Base-by-base conservation (phyloP, 2,797 vertebrate genomes). In the Etheostoma perlongum region DNA sequence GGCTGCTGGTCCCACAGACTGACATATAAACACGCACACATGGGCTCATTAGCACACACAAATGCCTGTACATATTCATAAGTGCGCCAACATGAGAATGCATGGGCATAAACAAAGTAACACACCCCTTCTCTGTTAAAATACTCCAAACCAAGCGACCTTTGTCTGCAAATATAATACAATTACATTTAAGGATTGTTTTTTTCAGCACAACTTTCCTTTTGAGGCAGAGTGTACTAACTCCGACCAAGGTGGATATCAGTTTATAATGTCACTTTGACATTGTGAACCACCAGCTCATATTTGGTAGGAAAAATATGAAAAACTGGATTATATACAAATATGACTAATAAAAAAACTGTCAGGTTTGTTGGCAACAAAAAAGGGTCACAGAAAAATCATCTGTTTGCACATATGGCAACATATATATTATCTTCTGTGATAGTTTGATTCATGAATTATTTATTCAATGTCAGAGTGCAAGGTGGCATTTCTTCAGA, bases 41-140 rank as follows among this genome's bases (percentile, higher is more conserved):
- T 30, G 54, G 33, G 64, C 81, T 90, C 77, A 90, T 91, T 91
- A 86, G 81, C 80, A 80, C 83, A 82, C 76, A 75, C 51, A 79
- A 81, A 69, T 36, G 47, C 33, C 68, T 23, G 72, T 83, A 75
- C 81, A 91, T 90, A 91, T 91, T 89, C 74, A 92, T 90, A 83
- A 89, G 80, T 51, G 67, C 46, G 33, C 48, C 62, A 70, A 58
- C 70, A 78, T 46, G 53, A 54, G 58, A 69, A 76, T 19, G 49
- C 60, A 84, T 52, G 57, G 65, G 67, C 58, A 82, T 55, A 58
- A 55, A 62, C 52, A 74, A 62, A 74, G 68, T 40, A 48, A 75
- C 5, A 30, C 30, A 30, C 30, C 30, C 30, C 30, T 30, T 47
- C 33, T 44, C 55, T 58, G 44, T 57, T 57, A 1, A 47, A 51